These are phyloP conservation scores for Polymixis flavicincta DNA, from an alignment of 2,888 invertebrate species.

Conservation along the genomic window DNA sequence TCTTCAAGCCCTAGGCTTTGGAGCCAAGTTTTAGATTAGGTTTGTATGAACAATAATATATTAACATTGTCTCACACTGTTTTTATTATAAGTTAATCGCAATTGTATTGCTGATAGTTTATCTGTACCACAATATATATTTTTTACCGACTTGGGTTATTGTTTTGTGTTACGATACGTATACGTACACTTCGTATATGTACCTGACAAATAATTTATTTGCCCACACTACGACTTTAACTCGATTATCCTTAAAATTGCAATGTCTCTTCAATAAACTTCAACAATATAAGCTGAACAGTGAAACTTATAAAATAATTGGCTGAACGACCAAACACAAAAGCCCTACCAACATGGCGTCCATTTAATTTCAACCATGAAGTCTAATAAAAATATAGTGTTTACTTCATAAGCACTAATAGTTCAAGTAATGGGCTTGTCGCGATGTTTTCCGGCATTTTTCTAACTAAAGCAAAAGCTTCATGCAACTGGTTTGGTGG, in stretches of 20 bases:
- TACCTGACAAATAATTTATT: not conserved
- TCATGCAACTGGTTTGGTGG: constrained; percentile 57
- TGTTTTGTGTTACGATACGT: no score
- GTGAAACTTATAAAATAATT: constrained; percentile 2
- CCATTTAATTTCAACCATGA: constrained; percentile 25
- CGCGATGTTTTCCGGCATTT: constrained; percentile 35
- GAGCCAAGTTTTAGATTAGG: no score
- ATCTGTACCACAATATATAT: no score
- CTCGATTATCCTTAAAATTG: not conserved
- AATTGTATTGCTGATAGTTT: no score
- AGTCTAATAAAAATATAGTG: constrained; percentile 17
- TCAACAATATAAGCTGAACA: not conserved
- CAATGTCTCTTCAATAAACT: not conserved
- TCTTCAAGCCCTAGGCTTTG: no score
- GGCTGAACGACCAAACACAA: constrained; percentile 16
- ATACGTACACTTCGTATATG: no score
- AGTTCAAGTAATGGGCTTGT: constrained; percentile 33
- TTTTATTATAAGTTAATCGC: no score
- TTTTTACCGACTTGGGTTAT: no score
- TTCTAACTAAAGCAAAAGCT: constrained; percentile 33
- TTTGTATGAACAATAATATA: no score
- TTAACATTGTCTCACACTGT: not conserved
- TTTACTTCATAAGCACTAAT: constrained; percentile 36
- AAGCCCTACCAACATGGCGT: constrained; percentile 7
- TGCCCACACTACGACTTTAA: not conserved